Base-by-base conservation (phyloP, 2,113 vertebrate species). In the Forbesichthys papilliferus region DNA sequence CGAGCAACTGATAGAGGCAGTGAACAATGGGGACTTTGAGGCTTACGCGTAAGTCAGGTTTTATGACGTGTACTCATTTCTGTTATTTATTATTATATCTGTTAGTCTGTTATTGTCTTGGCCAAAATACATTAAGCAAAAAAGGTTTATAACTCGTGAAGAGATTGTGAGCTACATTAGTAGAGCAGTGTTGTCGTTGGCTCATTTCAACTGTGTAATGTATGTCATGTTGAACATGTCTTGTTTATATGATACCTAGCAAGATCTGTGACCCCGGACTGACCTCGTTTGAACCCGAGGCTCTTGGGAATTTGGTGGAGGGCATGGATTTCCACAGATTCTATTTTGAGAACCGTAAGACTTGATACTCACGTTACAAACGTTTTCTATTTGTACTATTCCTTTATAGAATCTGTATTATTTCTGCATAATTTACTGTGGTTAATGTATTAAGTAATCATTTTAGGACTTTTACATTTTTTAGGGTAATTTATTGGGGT, bases 311-410 rank as follows among this genome's bases (percentile, higher is more conserved):
- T 90, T 88, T 99, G 73, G 97, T 99, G 1, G 97, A 98, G 86
- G 97, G 97, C 33, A 98, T 99, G 96, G 97, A 99, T 73, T 99
- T 99, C 88, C 97, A 99, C 89, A 94, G 95, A 87, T 99, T 99
- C 92, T 99, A 99, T 90, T 99, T 99, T 2, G 97, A 99, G 86
- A 98, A 99, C 88, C 85, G 97, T 99, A 92, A 94, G 95, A 69
- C 7, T 13, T 0, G 3, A 48, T 20, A 1, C 1, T 16, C 8
- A 9, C 9, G 9, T n/a, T 16, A 18, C n/a, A 16, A 16, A 6
- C n/a, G 3, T 55, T 55, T 16, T 18, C 5, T 5, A 16, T 55
- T n/a, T 55, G 27, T 27, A 27, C 27, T 20, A 55, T 18, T 55
- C n/a, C 11, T 57, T 27, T 20, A 7, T 27, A 57, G 7, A 10